These are phyloP conservation scores for Pomatostomus ruficeps DNA, from an alignment of 2,113 vertebrate genomes.

Conservation along the genomic window DNA sequence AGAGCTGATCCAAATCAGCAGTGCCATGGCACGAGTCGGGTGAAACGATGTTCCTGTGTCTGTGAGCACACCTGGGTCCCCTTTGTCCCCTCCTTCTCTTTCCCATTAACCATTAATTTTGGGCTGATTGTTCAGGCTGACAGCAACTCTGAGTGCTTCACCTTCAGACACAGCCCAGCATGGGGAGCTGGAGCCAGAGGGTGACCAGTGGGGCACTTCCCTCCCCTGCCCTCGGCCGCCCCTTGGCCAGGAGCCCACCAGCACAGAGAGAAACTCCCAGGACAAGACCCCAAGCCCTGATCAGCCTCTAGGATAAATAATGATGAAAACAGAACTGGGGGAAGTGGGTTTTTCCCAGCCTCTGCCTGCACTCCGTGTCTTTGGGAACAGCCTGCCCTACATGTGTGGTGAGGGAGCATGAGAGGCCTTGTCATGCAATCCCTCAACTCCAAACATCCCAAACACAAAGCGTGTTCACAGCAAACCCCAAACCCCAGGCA, in stretches of 20 bases:
- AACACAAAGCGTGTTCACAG: not conserved
- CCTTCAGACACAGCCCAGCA: not conserved
- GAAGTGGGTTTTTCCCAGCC: not conserved
- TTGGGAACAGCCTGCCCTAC: not conserved
- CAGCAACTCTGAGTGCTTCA: conserved; percentile 18
- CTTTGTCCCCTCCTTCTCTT: conserved; percentile 42
- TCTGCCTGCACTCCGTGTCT: not conserved
- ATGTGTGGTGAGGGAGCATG: rapidly evolving
- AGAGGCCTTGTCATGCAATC: not conserved
- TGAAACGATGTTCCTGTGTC: not conserved
- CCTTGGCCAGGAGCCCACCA: conserved; percentile 6
- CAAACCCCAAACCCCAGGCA: not conserved
- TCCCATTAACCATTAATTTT: conserved; percentile 30
- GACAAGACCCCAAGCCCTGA: not conserved
- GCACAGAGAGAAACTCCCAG: not conserved
- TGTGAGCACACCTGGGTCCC: conserved; percentile 43
- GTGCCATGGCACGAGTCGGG: not conserved
- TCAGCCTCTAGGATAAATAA: not conserved
- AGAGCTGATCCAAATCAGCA: conserved; percentile 34
- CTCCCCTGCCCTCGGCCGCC: not conserved
- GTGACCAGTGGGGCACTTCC: not conserved
- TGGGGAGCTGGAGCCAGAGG: not conserved
- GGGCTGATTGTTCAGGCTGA: not conserved
- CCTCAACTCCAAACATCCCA: not conserved
- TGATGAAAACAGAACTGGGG: not conserved